Conservation (phyloP, 2,113 vertebrate species). For the Miniopterus natalensis region DNA sequence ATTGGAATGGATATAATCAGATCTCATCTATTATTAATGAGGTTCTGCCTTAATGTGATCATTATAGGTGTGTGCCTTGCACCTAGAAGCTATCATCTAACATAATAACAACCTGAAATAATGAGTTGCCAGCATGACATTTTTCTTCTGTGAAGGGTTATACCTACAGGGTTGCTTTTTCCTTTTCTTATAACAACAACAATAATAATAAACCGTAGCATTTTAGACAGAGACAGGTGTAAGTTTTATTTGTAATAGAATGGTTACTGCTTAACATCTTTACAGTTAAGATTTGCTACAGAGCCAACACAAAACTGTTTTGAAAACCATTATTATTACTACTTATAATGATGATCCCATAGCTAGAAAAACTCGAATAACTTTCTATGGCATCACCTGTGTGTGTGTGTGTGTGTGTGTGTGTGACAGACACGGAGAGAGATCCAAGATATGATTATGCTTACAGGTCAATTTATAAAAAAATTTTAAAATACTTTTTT, state of each 20-base stretch:
- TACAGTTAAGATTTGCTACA: conserved; percentile 53
- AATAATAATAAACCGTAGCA: conserved; percentile 71
- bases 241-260: conserved; percentile 71
- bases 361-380: conserved; percentile 13
- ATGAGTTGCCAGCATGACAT: conserved; percentile 63
- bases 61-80: conserved; percentile 68
- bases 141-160: conserved; percentile 72
- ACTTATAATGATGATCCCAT: conserved; percentile 4
- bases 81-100: conserved; percentile 69
- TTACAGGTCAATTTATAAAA: neutral
- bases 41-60: conserved; percentile 74
- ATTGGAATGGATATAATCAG: conserved; percentile 75
- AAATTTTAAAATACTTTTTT: neutral
- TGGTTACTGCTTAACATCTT: conserved; percentile 64
- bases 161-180: conserved; percentile 66
- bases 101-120: conserved; percentile 72
- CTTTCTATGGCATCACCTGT: conserved; percentile 11
- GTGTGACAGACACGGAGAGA: neutral
- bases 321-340: conserved; percentile 60
- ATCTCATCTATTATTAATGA: conserved; percentile 81
- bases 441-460: neutral
- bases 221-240: conserved; percentile 69
- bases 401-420: neutral
- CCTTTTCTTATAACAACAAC: conserved; percentile 59
- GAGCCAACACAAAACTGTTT: conserved; percentile 17